Conservation (phyloP, 2,113 vertebrate species). For the Erythrolamprus reginae region DNA sequence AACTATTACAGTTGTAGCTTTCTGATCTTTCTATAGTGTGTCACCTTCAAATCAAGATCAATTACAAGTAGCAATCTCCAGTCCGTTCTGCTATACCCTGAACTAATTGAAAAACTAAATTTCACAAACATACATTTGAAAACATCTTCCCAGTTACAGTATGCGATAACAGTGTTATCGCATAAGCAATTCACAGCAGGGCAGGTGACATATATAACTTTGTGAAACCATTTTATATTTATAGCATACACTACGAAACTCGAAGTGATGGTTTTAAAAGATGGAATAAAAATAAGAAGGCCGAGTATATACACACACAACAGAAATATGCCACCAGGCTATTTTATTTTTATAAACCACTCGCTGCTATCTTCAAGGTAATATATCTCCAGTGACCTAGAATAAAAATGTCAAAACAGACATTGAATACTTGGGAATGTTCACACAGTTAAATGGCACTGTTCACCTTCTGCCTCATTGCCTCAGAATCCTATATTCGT, state of each 20-base stretch:
- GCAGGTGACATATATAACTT: background rate
- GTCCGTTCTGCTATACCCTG: background rate
- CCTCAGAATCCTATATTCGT: background rate
- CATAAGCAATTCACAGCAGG: background rate
- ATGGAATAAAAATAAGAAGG: background rate
- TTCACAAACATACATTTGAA: background rate
- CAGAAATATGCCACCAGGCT: background rate
- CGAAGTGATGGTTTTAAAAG: constrained; percentile 8
- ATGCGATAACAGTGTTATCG: background rate
- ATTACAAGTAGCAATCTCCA: background rate
- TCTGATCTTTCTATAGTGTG: background rate
- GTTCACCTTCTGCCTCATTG: background rate
- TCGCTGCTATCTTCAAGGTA: background rate
- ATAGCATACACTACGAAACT: background rate
- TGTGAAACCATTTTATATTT: background rate
- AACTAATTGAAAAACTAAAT: constrained; percentile 23
- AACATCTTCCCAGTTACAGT: background rate
- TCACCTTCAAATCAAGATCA: background rate
- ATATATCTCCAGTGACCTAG: background rate
- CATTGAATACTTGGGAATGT: background rate
- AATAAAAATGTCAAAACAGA: constrained; percentile 10
- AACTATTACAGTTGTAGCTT: background rate
- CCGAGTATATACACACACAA: background rate
- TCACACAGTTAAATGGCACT: background rate
- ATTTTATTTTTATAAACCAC: constrained; percentile 11